Base-by-base conservation (phyloP, 2,888 invertebrate species). In the Molanna angustata region DNA sequence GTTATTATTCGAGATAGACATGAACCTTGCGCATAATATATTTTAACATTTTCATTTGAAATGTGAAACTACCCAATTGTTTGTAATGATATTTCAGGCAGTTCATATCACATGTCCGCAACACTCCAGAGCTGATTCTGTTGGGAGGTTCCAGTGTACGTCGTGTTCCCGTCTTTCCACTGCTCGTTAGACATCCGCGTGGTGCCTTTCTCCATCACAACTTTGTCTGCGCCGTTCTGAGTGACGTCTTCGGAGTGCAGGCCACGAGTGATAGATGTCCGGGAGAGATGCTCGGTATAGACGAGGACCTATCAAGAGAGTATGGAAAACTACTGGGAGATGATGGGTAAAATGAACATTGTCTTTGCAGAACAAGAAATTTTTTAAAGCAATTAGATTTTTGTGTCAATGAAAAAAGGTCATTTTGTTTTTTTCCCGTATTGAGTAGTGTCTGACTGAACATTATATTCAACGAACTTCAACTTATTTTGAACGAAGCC, bases 191-290 rank as follows among this genome's bases (percentile, higher is more conserved):
- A 61, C 90, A 93, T 68, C 84, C 86, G 0, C 74, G 86, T 32
- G 89, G 90, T 22, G 84, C 87, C 11, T 93, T 89, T 67, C 80
- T 94, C 1, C 94, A 94, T 68, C 90, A 94, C 69, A 93, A 93
- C 71, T 85, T 88, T 73, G 85, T 94, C 7, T 87, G 88, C 61
- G 87, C 90, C 7, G 80, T 94, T 16, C 78, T 95, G 39, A 94
- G 94, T 66, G 94, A 95, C 65, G 84, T 95, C 19, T 94, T 93
- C 67, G 94, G 94, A 0, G 90, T 95, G 49, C 94, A 94, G 71
- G 88, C 87, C 0, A 76, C 89, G 56, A 92, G 92, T 69, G 89
- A 91, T 41, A 86, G 88, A 49, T 93, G 94, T 66, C 90, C 90
- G 2, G 86, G 90, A 69, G 88, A 90, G 69, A 74, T 93, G 14